phyloP scores from a whole-genome alignment of 2,797 vertebrate species.

The Tarsius wallacei region DNA sequence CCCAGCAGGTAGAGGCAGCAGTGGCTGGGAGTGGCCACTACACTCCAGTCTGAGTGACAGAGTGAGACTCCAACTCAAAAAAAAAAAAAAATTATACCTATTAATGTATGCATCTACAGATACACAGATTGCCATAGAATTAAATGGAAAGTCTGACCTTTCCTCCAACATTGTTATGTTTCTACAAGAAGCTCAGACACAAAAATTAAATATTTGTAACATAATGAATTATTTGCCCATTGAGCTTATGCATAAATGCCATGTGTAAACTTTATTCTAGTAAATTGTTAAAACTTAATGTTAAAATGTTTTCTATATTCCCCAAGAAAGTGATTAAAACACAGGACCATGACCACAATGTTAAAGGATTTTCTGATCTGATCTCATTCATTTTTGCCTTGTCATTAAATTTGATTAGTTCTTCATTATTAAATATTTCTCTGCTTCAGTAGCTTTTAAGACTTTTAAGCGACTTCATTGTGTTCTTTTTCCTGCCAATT shows the following conservation, averaged over 20 bases:
- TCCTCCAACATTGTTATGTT: background rate
- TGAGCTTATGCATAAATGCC: slow-evolving; percentile 1
- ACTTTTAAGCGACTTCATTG: background rate
- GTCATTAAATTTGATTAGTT: background rate
- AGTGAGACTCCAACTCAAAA: too few relatives aligned
- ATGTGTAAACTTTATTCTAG: background rate
- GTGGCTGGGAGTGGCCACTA: too few relatives aligned
- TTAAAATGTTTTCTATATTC: background rate
- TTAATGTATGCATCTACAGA: background rate
- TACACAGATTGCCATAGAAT: background rate
- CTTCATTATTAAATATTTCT: background rate
- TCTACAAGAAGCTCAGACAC: background rate
- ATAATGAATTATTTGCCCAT: background rate
- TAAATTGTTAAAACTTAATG: background rate
- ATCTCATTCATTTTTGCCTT: background rate
- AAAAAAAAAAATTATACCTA: background rate
- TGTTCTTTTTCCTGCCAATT: background rate
- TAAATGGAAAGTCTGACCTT: background rate
- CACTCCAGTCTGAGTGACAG: too few relatives aligned
- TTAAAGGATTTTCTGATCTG: background rate
- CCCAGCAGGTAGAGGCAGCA: too few relatives aligned
- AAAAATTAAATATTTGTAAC: background rate
- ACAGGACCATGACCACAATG: background rate
- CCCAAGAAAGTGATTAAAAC: background rate
- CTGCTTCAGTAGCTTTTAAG: background rate